These are phyloP conservation scores for Lathronympha strigana DNA, from an alignment of 2,888 invertebrate genomes.

Conservation along the genomic window DNA sequence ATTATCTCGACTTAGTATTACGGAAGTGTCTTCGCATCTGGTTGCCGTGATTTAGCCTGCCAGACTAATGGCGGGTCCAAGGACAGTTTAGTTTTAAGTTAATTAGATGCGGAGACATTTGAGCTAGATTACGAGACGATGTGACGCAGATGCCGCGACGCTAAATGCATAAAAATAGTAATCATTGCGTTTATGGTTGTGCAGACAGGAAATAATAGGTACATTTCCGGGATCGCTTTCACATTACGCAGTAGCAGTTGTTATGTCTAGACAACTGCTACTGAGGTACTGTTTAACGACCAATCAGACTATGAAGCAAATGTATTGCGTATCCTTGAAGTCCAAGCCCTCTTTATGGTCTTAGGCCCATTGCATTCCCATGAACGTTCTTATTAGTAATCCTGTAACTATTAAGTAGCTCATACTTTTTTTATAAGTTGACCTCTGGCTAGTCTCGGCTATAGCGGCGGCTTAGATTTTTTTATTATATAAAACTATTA, in stretches of 20 bases:
- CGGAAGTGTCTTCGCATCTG: constrained; percentile 44
- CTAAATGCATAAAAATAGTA: neutral
- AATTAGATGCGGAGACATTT: constrained; percentile 46
- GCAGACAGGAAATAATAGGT: neutral
- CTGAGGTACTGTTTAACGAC: too few relatives aligned
- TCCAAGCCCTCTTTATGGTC: neutral
- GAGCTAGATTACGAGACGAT: constrained; percentile 39
- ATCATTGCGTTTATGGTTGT: neutral
- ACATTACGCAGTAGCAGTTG: constrained; percentile 6
- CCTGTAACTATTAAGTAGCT: neutral
- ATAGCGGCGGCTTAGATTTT: too few relatives aligned
- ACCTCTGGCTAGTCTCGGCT: too few relatives aligned
- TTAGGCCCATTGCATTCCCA: neutral
- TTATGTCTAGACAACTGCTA: too few relatives aligned
- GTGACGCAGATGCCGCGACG: constrained; percentile 10
- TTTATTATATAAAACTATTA: too few relatives aligned
- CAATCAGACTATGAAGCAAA: neutral
- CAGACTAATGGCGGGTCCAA: constrained; percentile 39
- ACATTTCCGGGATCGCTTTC: constrained; percentile 7
- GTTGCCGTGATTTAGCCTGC: constrained; percentile 13
- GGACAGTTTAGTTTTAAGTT: constrained; percentile 34
- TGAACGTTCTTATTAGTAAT: neutral
- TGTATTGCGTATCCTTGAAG: neutral
- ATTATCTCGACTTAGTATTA: constrained; percentile 61
- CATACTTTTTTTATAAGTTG: neutral